A percentile compares a stretch with the other conserved stretches of the same genome.
phyloP scores from a whole-genome alignment of 2,888 invertebrate species.

The Serripes groenlandicus region DNA sequence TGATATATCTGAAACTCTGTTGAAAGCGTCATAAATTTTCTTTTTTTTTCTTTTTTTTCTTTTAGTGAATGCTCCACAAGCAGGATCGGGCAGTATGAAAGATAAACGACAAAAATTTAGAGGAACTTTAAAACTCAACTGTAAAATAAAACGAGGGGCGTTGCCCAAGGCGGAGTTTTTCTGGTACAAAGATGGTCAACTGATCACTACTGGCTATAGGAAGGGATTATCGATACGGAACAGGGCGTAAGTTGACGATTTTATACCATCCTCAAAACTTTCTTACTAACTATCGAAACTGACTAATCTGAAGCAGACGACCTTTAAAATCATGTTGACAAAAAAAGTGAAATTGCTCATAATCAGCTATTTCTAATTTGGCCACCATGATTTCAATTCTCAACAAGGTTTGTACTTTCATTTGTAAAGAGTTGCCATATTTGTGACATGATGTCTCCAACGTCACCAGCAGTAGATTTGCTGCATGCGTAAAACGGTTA shows the following conservation, averaged over 20 bases:
- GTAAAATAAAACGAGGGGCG: slow-evolving; percentile 45
- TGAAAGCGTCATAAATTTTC: background rate
- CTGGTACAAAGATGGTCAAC: slow-evolving; percentile 61
- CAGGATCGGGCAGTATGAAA: slow-evolving; percentile 20
- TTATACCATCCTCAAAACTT: too few species aligned
- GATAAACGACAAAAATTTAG: slow-evolving; percentile 42
- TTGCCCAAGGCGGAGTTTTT: slow-evolving; percentile 37
- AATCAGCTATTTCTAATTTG: background rate
- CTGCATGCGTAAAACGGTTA: too few species aligned
- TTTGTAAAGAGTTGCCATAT: too few species aligned
- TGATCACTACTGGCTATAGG: slow-evolving; percentile 30
- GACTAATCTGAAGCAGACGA: too few species aligned
- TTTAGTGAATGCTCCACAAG: slow-evolving; percentile 41
- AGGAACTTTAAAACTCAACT: slow-evolving; percentile 51
- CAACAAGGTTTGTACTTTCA: too few species aligned
- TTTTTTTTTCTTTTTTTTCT: background rate
- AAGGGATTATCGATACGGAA: slow-evolving; percentile 41
- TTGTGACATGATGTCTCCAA: too few species aligned
- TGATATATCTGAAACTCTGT: background rate
- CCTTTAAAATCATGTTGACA: too few species aligned
- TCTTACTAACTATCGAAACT: too few species aligned
- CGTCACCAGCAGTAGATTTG: too few species aligned
- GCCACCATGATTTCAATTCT: background rate
- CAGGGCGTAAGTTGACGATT: slow-evolving; percentile 51
- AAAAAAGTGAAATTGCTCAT: background rate